A percentile compares a stretch with the other conserved stretches of the same genome.
These are phyloP conservation scores for Subacronicta megacephala DNA, from an alignment of 2,888 invertebrate genomes.

Conservation along the genomic window DNA sequence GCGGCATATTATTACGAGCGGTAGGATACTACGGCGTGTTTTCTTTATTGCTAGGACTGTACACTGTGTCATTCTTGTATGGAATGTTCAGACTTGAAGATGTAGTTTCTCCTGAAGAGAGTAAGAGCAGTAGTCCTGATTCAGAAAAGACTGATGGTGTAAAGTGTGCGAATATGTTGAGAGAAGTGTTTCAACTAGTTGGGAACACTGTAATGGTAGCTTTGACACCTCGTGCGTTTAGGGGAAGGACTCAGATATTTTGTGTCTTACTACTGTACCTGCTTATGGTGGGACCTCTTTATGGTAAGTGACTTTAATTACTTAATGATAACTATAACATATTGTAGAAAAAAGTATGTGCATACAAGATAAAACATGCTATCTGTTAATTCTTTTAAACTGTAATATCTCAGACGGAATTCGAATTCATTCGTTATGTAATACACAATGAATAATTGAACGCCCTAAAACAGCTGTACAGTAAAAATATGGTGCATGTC, in stretches of 20 bases:
- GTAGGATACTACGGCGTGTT: slow-evolving; percentile 87
- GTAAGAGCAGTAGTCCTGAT: slow-evolving; percentile 20
- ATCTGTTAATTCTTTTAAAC: not conserved
- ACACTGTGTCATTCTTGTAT: slow-evolving; percentile 76
- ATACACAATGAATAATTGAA: slow-evolving; percentile 4
- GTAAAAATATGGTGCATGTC: slow-evolving; percentile 26
- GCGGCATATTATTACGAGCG: slow-evolving; percentile 83
- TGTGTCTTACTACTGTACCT: slow-evolving; percentile 79
- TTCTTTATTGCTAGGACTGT: slow-evolving; percentile 73
- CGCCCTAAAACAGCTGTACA: slow-evolving; percentile 14
- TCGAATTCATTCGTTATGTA: not conserved
- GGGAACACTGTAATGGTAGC: slow-evolving; percentile 81
- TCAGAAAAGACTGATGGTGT: slow-evolving; percentile 52
- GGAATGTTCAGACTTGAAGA: slow-evolving; percentile 82
- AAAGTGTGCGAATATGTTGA: slow-evolving; percentile 53
- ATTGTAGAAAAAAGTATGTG: too few relatives aligned
- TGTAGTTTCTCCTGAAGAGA: slow-evolving; percentile 60
- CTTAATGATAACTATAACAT: not conserved
- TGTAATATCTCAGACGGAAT: not conserved
- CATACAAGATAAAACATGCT: too few relatives aligned
- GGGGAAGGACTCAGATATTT: slow-evolving; percentile 78
- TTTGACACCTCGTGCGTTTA: slow-evolving; percentile 71
- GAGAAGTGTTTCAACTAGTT: slow-evolving; percentile 76
- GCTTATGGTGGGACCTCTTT: slow-evolving; percentile 85
- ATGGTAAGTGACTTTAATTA: slow-evolving; percentile 74